phyloP scores from a whole-genome alignment of 2,888 invertebrate genomes.

The Anorthoa munda region DNA sequence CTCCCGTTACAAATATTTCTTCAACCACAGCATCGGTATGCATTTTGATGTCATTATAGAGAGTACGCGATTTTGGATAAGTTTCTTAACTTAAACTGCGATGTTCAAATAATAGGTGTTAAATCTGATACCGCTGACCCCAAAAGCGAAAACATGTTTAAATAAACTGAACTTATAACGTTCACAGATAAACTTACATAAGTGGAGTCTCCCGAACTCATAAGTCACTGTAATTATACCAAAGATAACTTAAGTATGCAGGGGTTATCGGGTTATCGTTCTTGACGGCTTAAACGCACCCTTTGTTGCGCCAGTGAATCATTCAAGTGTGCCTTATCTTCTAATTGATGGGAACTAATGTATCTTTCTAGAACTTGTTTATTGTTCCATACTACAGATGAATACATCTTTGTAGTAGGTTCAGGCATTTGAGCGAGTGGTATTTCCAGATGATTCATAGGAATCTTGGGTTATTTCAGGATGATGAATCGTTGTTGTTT shows the following conservation, averaged over 20 bases:
- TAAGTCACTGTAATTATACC: slow-evolving; percentile 59
- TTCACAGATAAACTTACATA: slow-evolving; percentile 48
- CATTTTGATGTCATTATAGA: neutral
- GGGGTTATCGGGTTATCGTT: slow-evolving; percentile 63
- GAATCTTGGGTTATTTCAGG: slow-evolving; percentile 37
- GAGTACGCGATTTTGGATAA: neutral
- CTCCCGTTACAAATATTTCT: neutral
- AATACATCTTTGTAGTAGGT: slow-evolving; percentile 27
- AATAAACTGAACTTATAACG: slow-evolving; percentile 16
- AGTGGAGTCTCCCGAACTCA: slow-evolving; percentile 47
- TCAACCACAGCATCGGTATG: neutral
- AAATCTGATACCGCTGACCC: neutral
- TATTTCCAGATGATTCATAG: slow-evolving; percentile 27
- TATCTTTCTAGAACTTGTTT: slow-evolving; percentile 44
- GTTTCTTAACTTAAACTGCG: neutral
- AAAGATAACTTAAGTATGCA: slow-evolving; percentile 53
- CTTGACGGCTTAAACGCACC: slow-evolving; percentile 51
- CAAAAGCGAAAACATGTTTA: slow-evolving; percentile 19
- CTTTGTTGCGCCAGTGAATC: slow-evolving; percentile 59
- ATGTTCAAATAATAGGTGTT: neutral
- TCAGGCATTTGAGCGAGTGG: slow-evolving; percentile 25
- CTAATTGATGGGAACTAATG: slow-evolving; percentile 64
- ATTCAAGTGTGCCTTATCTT: slow-evolving; percentile 61
- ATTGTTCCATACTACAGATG: slow-evolving; percentile 26
- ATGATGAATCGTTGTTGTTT: slow-evolving; percentile 1